A percentile compares a stretch with the other conserved stretches of the same genome.
Conservation (phyloP, 2,888 invertebrate genomes). For the Ichneumoninae sp. region DNA sequence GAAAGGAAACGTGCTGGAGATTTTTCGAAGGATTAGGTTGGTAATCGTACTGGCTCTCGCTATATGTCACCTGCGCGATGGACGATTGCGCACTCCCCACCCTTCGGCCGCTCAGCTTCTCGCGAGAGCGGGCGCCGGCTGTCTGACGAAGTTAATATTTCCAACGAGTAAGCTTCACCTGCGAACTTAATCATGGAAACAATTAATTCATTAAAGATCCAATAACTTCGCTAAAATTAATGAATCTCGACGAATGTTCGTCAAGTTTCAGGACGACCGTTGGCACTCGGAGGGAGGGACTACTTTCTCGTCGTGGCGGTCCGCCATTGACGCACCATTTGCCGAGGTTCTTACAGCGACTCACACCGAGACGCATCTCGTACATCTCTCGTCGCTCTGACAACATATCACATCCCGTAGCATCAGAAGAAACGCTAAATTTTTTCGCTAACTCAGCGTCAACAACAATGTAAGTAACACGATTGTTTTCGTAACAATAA, state of each 20-base stretch:
- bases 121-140: constrained; percentile 3
- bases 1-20: not conserved
- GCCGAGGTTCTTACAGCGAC: constrained; percentile 30
- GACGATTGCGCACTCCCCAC: not conserved
- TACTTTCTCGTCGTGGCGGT: constrained; percentile 65
- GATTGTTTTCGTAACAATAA: not conserved
- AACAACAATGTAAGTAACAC: constrained; percentile 51
- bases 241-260: constrained; percentile 36
- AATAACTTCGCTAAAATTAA: not conserved
- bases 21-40: not conserved
- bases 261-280: constrained; percentile 20
- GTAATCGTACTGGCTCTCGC: not conserved
- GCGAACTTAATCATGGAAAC: not conserved
- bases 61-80: not conserved
- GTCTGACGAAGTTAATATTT: not conserved
- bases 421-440: not conserved
- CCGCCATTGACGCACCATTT: constrained; percentile 71
- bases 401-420: constrained; percentile 16
- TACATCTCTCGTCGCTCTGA: constrained; percentile 14
- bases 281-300: constrained; percentile 58
- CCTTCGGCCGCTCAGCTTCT: not conserved
- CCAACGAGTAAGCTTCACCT: not conserved
- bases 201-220: not conserved
- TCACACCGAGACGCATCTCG: constrained; percentile 47
- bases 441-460: constrained; percentile 2